Evolutionary conservation across 1,140 invertebrate genomes (phyloP).

Genomic region (Caenorhabditis brenneri): DNA sequence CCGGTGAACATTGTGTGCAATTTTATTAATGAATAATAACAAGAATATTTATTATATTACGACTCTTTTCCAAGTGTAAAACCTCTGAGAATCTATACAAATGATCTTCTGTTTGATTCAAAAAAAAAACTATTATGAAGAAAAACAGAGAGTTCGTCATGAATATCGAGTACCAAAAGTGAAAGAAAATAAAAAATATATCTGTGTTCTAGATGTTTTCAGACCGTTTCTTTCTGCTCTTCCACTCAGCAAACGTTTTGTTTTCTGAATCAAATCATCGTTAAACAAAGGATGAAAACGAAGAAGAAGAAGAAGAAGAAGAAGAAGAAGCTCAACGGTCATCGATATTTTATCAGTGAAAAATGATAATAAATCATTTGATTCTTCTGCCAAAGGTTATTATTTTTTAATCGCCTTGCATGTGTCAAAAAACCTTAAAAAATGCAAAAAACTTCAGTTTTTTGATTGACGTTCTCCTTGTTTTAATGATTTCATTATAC

Average conservation of each 20-base stretch:
- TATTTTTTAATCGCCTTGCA: not conserved
- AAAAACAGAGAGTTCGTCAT: not conserved
- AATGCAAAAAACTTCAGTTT: not conserved
- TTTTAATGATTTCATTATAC: not conserved
- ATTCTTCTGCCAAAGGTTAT: not conserved
- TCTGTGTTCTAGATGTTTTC: not conserved
- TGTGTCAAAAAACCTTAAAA: not conserved
- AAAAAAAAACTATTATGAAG: not conserved
- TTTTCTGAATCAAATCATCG: not conserved
- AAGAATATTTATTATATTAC: no score
- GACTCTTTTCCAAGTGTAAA: no score
- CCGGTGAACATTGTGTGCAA: no score
- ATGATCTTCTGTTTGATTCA: no score
- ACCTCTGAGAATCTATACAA: no score
- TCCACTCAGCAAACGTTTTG: not conserved
- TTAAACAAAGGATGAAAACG: no score
- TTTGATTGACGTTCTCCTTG: not conserved
- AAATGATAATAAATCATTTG: conserved; percentile 12
- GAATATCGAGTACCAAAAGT: not conserved
- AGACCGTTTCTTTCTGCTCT: not conserved
- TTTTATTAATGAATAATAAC: no score
- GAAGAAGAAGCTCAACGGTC: not conserved
- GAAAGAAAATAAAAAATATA: not conserved
- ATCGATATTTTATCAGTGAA: not conserved
- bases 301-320: not conserved